Conservation (phyloP, 1,140 invertebrate species). For the Formica selysi region DNA sequence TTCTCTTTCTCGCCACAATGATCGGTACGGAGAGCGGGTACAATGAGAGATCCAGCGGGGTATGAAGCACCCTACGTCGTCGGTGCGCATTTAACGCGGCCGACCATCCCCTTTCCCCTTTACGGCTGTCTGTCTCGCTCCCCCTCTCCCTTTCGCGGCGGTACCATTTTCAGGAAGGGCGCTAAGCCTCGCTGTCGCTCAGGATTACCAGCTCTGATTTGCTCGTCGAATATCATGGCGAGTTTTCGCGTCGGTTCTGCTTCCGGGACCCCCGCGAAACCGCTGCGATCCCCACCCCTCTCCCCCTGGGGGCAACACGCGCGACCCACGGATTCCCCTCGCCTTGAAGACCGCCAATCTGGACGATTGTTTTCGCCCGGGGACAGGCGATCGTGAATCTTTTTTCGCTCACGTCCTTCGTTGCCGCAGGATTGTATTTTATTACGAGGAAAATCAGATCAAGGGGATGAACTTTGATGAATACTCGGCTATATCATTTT, state of each 20-base stretch:
- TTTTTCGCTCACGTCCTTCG: not conserved
- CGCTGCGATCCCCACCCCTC: conserved; percentile 18
- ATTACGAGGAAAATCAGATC: not conserved
- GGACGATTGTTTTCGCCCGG: conserved; percentile 30
- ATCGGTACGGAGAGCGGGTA: conserved; percentile 45
- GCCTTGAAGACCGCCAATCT: conserved; percentile 28
- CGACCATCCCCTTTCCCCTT: conserved; percentile 39
- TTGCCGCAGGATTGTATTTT: not conserved
- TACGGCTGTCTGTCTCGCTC: not conserved
- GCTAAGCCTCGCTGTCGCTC: conserved; percentile 81
- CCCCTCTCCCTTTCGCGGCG: conserved; percentile 10
- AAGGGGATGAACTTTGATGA: not conserved
- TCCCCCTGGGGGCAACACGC: conserved; percentile 46
- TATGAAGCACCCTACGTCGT: conserved; percentile 44
- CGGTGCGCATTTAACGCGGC: conserved; percentile 69
- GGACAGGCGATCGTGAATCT: conserved; percentile 22
- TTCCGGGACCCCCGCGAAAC: conserved; percentile 56
- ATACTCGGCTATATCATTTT: not conserved
- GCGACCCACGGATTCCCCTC: conserved; percentile 40
- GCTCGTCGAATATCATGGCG: conserved; percentile 69
- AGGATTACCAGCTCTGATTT: conserved; percentile 79
- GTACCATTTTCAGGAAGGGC: conserved; percentile 73
- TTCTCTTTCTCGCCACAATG: conserved; percentile 52
- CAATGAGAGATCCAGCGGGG: conserved; percentile 61
- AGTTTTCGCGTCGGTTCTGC: conserved; percentile 49